Conservation (phyloP, 2,797 vertebrate genomes). For the Antennarius maculatus region DNA sequence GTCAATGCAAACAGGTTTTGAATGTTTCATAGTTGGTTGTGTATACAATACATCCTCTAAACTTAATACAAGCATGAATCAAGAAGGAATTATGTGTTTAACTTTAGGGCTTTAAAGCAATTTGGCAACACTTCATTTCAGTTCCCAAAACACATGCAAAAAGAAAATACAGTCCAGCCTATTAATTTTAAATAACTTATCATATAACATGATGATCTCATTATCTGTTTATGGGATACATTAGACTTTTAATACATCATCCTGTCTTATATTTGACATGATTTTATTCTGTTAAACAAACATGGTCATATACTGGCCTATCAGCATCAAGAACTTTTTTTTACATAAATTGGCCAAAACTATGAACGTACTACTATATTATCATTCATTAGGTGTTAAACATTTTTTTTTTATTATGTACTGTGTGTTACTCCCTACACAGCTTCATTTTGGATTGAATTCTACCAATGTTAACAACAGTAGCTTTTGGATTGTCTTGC, state of each 20-base stretch:
- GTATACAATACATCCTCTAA: neutral
- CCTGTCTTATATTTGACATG: no score
- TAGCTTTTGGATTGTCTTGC: neutral
- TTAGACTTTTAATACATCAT: neutral
- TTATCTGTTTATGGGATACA: neutral
- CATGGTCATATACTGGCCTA: neutral
- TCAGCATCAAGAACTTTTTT: neutral
- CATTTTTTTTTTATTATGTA: neutral
- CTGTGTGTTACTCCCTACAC: neutral
- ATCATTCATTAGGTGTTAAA: neutral
- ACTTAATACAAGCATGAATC: neutral
- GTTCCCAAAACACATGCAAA: no score
- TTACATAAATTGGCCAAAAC: neutral
- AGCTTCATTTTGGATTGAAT: neutral
- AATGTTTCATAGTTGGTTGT: constrained; percentile 3
- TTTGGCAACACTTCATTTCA: neutral
- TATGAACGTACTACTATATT: neutral
- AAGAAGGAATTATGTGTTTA: neutral
- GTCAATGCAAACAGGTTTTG: constrained; percentile 22
- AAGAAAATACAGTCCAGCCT: no score
- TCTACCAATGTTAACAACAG: neutral
- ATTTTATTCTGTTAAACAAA: no score
- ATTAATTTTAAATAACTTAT: no score
- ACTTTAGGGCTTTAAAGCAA: no score
- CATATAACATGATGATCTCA: neutral